A percentile compares a stretch with the other conserved stretches of the same genome.
phyloP scores from a whole-genome alignment of 1,140 invertebrate species.

The Papilio polyxenes region DNA sequence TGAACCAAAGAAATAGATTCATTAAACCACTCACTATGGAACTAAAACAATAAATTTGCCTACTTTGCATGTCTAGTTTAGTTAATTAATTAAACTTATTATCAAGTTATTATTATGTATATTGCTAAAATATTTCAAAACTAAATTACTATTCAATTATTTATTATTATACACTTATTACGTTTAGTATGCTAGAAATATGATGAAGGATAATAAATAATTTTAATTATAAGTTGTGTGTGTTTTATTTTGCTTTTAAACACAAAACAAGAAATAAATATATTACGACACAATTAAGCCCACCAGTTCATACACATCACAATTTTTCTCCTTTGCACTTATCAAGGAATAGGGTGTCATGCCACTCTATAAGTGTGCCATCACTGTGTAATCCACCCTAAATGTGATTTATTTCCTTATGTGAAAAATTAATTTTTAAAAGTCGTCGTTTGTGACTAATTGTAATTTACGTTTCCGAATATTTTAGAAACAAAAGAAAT shows the following conservation, averaged over 20 bases:
- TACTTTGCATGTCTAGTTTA: slow-evolving; percentile 78
- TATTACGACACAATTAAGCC: too few species aligned
- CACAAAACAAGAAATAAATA: background rate
- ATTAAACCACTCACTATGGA: slow-evolving; percentile 63
- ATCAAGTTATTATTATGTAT: slow-evolving; percentile 76
- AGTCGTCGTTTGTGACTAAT: too few species aligned
- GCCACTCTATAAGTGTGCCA: too few species aligned
- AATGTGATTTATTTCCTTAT: too few species aligned
- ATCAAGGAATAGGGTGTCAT: too few species aligned
- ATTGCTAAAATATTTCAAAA: slow-evolving; percentile 79
- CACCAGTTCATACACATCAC: too few species aligned
- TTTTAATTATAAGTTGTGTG: slow-evolving; percentile 81
- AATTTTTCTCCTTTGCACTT: too few species aligned
- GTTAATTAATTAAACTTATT: slow-evolving; percentile 74
- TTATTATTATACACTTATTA: slow-evolving; percentile 82
- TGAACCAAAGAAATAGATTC: slow-evolving; percentile 61
- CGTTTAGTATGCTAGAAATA: slow-evolving; percentile 82
- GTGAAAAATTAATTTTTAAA: too few species aligned
- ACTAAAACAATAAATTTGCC: slow-evolving; percentile 79
- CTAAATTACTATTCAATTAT: slow-evolving; percentile 82
- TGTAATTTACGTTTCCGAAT: too few species aligned
- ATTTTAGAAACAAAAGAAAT: too few species aligned
- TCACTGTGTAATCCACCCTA: too few species aligned
- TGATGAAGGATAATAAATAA: slow-evolving; percentile 83
- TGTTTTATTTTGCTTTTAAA: slow-evolving; percentile 68